phyloP scores from a whole-genome alignment of 2,113 vertebrate species.

The Mesocricetus auratus region DNA sequence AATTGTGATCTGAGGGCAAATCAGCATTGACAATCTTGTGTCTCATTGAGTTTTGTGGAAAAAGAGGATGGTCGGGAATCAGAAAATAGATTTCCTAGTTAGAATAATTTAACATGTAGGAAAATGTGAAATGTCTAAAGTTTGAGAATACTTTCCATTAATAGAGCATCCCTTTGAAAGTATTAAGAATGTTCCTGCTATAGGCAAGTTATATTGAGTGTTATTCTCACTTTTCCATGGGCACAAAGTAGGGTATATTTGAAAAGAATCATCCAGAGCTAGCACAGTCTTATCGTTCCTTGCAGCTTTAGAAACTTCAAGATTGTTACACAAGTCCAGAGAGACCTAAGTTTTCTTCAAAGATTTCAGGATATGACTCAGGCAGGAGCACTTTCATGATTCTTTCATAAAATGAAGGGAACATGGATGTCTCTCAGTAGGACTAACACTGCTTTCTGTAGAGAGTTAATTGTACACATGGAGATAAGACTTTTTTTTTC shows the following conservation, averaged over 20 bases:
- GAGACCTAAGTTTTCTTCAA: constrained; percentile 79
- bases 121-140: constrained; percentile 15
- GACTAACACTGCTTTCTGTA: constrained; percentile 61
- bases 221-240: constrained; percentile 28
- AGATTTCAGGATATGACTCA: constrained; percentile 75
- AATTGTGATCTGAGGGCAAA: no score
- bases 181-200: constrained; percentile 57
- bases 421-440: constrained; percentile 50
- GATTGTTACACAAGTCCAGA: constrained; percentile 57
- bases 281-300: constrained; percentile 52
- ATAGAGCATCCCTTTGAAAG: constrained; percentile 32
- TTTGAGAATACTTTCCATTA: background rate
- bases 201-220: constrained; percentile 15
- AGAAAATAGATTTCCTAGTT: background rate
- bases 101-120: constrained; percentile 1
- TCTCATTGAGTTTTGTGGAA: background rate
- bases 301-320: constrained; percentile 68
- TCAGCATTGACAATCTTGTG: background rate
- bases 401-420: constrained; percentile 68
- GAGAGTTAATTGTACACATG: background rate
- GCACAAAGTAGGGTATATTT: constrained; percentile 57
- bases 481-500: constrained; percentile 43
- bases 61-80: background rate
- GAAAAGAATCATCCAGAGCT: constrained; percentile 67
- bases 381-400: constrained; percentile 71